Evolutionary conservation across 2,888 invertebrate genomes (phyloP), one percentile per base, ranked within the genome.

Genomic region (Cabera pusaria): DNA sequence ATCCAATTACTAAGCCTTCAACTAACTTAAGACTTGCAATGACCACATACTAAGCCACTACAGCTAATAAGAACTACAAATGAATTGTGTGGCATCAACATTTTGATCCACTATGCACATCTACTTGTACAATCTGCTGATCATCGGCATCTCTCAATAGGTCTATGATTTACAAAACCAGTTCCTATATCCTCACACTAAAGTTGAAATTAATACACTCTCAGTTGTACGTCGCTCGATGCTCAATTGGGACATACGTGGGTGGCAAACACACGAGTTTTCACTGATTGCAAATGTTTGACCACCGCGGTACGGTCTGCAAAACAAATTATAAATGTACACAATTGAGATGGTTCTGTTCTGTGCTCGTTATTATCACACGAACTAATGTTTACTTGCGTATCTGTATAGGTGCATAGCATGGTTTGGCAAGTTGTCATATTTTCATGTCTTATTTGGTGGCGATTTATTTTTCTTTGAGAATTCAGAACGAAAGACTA

Each of bases 221-320:
- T 20, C 16, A 35, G 44, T 32, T 37, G 40, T 38, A 34, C 27
- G 44, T 50, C 36, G 45, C 51, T 42, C 45, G 50, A 46, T 51
- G 51, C 52, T 54, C 61, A 58, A 68, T 69, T 64, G 64, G 60
- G 62, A 60, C 59, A 51, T 42, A 42, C 49, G 44, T 48, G 43
- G 56, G 64, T 47, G 48, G 55, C 60, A 69, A 69, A 70, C 56
- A 55, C 48, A 59, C 58, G 56, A 66, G 57, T 60, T 64, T 64
- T 64, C 70, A 56, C 64, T 70, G 71, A 70, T 70, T 70, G 71
- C 69, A 64, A 66, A 61, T 68, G 66, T 69, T 69, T 66, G 64
- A 66, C 68, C 64, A 58, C 41, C 46, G 35, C 18, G 21, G 62
- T 58, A 70, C 49, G 23, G 61, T 53, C 34, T 32, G 58, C 53